A percentile compares a stretch with the other conserved stretches of the same genome.
These are phyloP conservation scores for Eupithecia pulchellata DNA, from an alignment of 2,888 invertebrate genomes.

Conservation along the genomic window DNA sequence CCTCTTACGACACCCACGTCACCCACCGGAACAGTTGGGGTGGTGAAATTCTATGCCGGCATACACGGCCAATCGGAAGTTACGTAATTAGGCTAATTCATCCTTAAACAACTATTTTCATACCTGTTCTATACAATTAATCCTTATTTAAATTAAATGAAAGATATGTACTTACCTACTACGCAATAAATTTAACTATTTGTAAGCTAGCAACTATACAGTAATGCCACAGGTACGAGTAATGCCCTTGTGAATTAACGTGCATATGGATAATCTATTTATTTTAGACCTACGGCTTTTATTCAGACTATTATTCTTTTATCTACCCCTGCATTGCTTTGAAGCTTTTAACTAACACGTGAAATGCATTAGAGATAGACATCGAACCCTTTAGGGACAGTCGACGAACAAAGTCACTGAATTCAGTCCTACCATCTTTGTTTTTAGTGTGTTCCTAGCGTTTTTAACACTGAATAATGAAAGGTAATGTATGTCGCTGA, in stretches of 20 bases:
- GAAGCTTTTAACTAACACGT: slow-evolving; percentile 29
- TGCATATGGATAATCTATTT: not conserved
- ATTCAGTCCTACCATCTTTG: not conserved
- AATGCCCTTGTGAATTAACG: not conserved
- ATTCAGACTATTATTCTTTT: slow-evolving; percentile 6
- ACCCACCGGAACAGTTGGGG: too few species aligned
- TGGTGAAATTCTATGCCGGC: too few species aligned
- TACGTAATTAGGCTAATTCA: too few species aligned
- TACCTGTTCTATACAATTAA: too few species aligned
- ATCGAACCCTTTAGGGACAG: slow-evolving; percentile 15
- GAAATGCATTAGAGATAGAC: slow-evolving; percentile 26
- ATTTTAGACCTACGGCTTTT: not conserved
- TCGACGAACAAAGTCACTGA: not conserved
- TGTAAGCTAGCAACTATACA: too few species aligned
- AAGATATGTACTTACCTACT: too few species aligned
- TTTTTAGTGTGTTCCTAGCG: not conserved
- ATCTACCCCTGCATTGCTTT: not conserved
- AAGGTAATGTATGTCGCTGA: not conserved
- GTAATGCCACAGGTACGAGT: too few species aligned
- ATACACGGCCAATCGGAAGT: too few species aligned
- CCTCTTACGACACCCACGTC: too few species aligned
- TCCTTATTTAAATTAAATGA: too few species aligned
- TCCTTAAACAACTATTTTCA: too few species aligned
- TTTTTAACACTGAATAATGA: not conserved
- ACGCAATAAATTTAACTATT: too few species aligned